Evolutionary conservation across 2,797 vertebrate species (phyloP), one percentile per base, ranked within the genome.

Genomic region (Pagetopsis macropterus): DNA sequence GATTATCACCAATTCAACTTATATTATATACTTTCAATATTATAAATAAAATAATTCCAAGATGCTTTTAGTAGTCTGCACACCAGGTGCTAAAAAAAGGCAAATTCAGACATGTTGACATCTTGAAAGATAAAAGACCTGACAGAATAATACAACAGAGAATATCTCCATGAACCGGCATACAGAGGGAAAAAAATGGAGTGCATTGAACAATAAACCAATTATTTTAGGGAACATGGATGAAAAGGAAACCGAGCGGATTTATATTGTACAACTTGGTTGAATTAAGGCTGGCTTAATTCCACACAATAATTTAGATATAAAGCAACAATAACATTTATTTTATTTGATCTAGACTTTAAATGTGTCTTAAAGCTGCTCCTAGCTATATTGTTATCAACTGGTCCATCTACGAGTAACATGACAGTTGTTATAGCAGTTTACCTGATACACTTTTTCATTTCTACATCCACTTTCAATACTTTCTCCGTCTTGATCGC

Each of bases 51-150:
- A 90, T 89, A 73, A n/a, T 90, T 85, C 81, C 76, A 89, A 70
- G 75, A 89, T 78, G 87, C 84, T 91, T 92, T 92, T 91, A 92
- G 72, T 87, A 81, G 67, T 85, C 72, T 88, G 94, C 94, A 96
- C 92, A 84, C 89, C 93, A 93, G 93, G 94, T 97, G 95, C 95
- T 91, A 93, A 90, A 84, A 87, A 91, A 87, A 90, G 55, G 64
- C 65, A 83, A 87, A 88, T 86, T 79, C 71, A 88, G 88, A 89
- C 92, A 84, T 77, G 61, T 78, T 81, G 76, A 84, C 78, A 82
- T 85, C 76, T 71, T 89, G 78, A 88, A 88, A 85, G 44, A 80
- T 76, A 90, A 88, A 81, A 87, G 76, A 64, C 79, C 76, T 70
- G 84, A 89, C 57, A 84, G 79, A 92, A 91, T 65, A 76, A 73